Evolutionary conservation across 1,140 invertebrate species (phyloP), one percentile per base, ranked within the genome.

Genomic region (Rhynchophorus ferrugineus): DNA sequence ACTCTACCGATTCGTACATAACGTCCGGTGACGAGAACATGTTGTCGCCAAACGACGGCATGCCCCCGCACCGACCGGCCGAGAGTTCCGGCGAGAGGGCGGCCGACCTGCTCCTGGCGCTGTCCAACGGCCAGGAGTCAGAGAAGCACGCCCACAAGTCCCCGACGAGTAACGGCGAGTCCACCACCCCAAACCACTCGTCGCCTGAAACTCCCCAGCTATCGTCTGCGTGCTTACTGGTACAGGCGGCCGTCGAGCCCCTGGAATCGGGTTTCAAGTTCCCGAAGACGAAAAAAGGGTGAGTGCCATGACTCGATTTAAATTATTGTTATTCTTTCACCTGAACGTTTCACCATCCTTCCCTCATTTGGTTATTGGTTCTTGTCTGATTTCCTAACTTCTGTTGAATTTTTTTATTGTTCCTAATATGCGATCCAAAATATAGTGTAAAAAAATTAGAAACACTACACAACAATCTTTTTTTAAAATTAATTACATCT

Each of bases 261-360:
- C 67, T 89, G 0, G 84, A 85, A 37, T 81, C 79, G 2, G 80
- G 78, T 13, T 89, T 89, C 63, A 89, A 89, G 68, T 84, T 92
- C 66, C 87, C 89, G 0, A 94, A 95, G 73, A 94, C 90, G 0
- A 94, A 94, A 67, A 94, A 93, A 71, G 81, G 54, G 53, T 55
- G 46, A 55, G 44, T 22, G 9, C 11, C 20, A n/a, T 11, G 9
- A 7, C 35, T 57, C n/a, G n/a, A n/a, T n/a, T n/a, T n/a, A n/a
- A n/a, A n/a, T n/a, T n/a, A n/a, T n/a, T n/a, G n/a, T n/a, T n/a
- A n/a, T n/a, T n/a, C n/a, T n/a, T n/a, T n/a, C n/a, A n/a, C n/a
- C n/a, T n/a, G n/a, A n/a, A n/a, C n/a, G n/a, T n/a, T n/a, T n/a
- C n/a, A n/a, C n/a, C n/a, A n/a, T n/a, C n/a, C n/a, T n/a, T n/a